Evolutionary conservation across 2,888 invertebrate species (phyloP).

Genomic region (Bembecia ichneumoniformis): DNA sequence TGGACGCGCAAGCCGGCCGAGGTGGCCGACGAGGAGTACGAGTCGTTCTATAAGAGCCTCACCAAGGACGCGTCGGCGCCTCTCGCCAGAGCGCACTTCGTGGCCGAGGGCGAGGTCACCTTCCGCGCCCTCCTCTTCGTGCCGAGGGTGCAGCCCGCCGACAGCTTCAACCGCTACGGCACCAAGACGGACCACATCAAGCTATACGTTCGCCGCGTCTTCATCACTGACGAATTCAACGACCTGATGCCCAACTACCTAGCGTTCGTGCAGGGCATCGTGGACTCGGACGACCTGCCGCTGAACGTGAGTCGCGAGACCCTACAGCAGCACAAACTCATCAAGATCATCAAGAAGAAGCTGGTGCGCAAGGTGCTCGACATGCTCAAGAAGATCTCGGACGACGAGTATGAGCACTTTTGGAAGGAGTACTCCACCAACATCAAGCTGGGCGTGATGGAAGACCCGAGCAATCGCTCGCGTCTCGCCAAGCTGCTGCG

Average conservation of each 20-base stretch:
- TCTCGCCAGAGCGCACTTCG: conserved; percentile 90
- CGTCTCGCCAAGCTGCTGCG: conserved; percentile 94
- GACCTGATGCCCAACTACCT: conserved; percentile 99
- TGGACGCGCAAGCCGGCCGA: conserved; percentile 95
- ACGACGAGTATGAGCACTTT: conserved; percentile 91
- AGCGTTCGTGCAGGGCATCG: conserved; percentile 93
- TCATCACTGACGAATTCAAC: conserved; percentile 99
- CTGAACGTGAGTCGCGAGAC: conserved; percentile 98
- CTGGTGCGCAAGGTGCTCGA: conserved; percentile 96
- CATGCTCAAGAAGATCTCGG: conserved; percentile 96
- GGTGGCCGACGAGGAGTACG: conserved; percentile 90
- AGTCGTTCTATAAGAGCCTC: conserved; percentile 94
- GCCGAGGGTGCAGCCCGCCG: conserved; percentile 90
- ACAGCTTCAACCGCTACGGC: conserved; percentile 96
- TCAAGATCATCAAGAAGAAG: conserved; percentile 99
- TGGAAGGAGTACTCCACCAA: conserved; percentile 99
- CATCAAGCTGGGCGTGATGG: conserved; percentile 96
- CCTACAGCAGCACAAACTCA: conserved; percentile 97
- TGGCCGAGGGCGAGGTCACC: conserved; percentile 99
- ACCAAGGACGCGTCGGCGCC: conserved; percentile 91
- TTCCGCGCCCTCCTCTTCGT: conserved; percentile 97
- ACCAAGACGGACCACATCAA: conserved; percentile 95
- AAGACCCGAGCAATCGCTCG: conserved; percentile 96
- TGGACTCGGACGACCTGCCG: conserved; percentile 98
- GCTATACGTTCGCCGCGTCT: conserved; percentile 97